Percentiles rank a stretch among this genome's conserved stretches.
phyloP scores from a whole-genome alignment of 2,888 invertebrate genomes.

The Trissonchulus latispiculum region DNA sequence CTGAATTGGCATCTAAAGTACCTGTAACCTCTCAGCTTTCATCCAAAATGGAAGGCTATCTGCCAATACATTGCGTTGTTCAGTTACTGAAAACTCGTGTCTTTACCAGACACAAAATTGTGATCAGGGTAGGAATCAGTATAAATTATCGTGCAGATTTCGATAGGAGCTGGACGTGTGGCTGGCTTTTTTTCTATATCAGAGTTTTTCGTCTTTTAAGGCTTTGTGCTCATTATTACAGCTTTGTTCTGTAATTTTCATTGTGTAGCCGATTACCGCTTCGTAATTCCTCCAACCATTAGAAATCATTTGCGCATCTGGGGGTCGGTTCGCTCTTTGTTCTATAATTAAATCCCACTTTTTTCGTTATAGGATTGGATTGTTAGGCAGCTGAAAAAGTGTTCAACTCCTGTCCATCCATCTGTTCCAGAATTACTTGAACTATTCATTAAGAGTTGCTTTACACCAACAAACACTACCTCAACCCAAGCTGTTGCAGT shows the following conservation, averaged over 20 bases:
- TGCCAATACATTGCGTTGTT: conserved; percentile 92
- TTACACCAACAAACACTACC: conserved; percentile 46
- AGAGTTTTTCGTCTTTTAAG: too few species aligned
- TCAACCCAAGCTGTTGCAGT: conserved; percentile 62
- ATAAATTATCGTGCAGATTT: too few species aligned
- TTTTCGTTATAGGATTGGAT: conserved; percentile 70
- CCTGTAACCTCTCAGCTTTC: conserved; percentile 80
- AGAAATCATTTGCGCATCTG: too few species aligned
- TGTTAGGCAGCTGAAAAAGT: conserved; percentile 77
- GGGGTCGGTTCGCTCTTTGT: too few species aligned
- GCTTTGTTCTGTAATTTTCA: too few species aligned
- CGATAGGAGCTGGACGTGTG: too few species aligned
- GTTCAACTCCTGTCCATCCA: conserved; percentile 79
- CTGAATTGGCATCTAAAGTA: conserved; percentile 87
- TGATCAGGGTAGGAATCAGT: conserved; percentile 77
- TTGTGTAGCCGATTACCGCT: too few species aligned
- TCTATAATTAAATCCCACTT: too few species aligned
- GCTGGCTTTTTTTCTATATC: too few species aligned
- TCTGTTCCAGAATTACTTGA: conserved; percentile 83
- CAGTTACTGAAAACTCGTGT: conserved; percentile 83
- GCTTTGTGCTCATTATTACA: too few species aligned
- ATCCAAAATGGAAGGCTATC: conserved; percentile 75
- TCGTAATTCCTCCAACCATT: too few species aligned
- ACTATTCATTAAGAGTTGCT: conserved; percentile 83
- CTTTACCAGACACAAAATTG: conserved; percentile 88